phyloP scores from a whole-genome alignment of 2,797 vertebrate genomes.

The Melanogrammus aeglefinus region DNA sequence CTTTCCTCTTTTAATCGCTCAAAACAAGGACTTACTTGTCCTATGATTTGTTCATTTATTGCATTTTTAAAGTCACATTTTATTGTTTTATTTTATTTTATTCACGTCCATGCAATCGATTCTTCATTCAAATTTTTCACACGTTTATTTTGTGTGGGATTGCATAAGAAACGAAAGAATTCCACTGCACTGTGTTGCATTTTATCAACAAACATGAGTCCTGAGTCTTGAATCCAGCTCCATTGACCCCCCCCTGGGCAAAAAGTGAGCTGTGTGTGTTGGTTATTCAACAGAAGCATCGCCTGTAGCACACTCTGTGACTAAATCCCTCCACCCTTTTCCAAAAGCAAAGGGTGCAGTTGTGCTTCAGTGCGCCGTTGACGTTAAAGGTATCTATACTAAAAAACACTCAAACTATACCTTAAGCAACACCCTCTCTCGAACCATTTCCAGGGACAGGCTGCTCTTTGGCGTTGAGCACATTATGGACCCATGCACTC shows the following conservation, averaged over 20 bases:
- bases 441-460: background rate
- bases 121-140: background rate
- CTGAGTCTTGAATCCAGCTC: background rate
- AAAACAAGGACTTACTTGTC: too few relatives aligned
- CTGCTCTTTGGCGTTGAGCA: background rate
- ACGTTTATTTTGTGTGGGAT: too few relatives aligned
- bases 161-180: too few relatives aligned
- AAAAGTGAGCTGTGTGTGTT: background rate
- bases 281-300: background rate
- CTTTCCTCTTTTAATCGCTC: too few relatives aligned
- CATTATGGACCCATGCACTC: background rate
- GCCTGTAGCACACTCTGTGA: background rate
- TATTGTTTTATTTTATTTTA: background rate
- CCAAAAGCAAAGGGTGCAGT: background rate
- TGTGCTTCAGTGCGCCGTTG: background rate
- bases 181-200: too few relatives aligned
- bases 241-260: background rate
- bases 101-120: background rate
- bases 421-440: background rate
- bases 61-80: background rate
- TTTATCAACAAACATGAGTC: background rate
- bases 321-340: background rate
- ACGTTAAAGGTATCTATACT: too few relatives aligned
- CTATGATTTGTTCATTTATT: too few relatives aligned
- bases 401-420: too few relatives aligned